Base-by-base conservation (phyloP, 2,797 vertebrate species). In the Sebastes umbrosus region DNA sequence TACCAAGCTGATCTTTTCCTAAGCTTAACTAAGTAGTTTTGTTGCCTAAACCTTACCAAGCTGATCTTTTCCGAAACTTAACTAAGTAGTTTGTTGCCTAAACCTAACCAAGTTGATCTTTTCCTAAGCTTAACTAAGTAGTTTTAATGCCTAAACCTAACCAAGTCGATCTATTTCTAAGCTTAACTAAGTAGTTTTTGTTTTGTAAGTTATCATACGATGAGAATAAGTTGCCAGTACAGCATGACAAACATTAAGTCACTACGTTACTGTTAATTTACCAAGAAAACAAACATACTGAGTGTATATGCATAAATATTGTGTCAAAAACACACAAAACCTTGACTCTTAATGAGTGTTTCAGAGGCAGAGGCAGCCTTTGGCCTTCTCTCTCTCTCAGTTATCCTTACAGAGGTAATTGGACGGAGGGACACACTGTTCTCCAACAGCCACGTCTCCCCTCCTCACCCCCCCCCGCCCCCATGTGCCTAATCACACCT, bases 381-480 rank as follows among this genome's bases (percentile, higher is more conserved):
- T 86, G 50, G 54, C 59, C 59, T 24, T 34, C 69, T 68, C 71
- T 74, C 54, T 80, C 91, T 87, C 91, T 87, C 88, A 88, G 94
- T 96, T 96, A 95, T 76, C 88, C 94, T 93, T 90, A 73, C 77
- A 63, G 69, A 73, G 43, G 92, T 96, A 96, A 98, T 96, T 96
- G 96, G 92, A 96, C 89, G 76, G 90, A 91, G 90, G 93, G 92
- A 96, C 93, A 91, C 93, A 92, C 91, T 86, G 90, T 93, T 94
- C 95, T 95, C 88, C 93, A 94, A 93, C 90, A 95, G 94, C 50
- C 83, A 13, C 13, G 3, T 69, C 73, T 74, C 73, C 22, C 73
- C 20, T 10, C 73, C 1, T 1, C 57, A n/a, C 25, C 92, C 88
- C 94, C 20, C 6, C 8, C 36, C 32, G 0, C 12, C 52, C 90